A percentile compares a stretch with the other conserved stretches of the same genome.
Evolutionary conservation across 2,113 vertebrate species (phyloP).

Genomic region (Panthera uncia): DNA sequence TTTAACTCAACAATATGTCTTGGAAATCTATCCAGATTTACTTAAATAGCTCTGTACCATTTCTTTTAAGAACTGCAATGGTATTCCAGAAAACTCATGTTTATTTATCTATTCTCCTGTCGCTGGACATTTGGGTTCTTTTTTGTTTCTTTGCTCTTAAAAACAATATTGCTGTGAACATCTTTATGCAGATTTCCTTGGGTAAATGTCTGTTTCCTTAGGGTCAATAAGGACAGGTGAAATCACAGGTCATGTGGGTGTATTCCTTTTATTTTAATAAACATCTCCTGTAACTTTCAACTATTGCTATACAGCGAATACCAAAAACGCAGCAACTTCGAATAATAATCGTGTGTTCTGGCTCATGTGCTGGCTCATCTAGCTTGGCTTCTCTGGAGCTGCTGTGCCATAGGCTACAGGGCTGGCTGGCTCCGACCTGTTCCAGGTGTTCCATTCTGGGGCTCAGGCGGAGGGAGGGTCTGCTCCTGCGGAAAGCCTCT

Average conservation of each 20-base stretch:
- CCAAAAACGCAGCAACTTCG: neutral
- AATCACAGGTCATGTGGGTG: neutral
- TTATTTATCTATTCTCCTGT: neutral
- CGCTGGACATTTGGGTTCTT: neutral
- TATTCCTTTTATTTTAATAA: neutral
- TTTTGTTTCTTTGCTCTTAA: neutral
- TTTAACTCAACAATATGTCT: conserved; percentile 62
- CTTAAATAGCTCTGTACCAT: conserved; percentile 48
- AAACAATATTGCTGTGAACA: neutral
- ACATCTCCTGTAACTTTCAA: neutral
- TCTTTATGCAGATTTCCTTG: neutral
- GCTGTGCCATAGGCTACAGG: neutral
- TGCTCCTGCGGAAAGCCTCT: neutral
- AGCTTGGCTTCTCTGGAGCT: neutral
- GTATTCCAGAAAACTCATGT: neutral
- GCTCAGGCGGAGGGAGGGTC: neutral
- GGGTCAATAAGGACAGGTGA: neutral
- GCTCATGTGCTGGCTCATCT: neutral
- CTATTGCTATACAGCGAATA: neutral
- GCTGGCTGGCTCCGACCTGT: neutral
- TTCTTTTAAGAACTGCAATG: neutral
- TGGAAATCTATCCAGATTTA: conserved; percentile 56
- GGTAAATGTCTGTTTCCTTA: neutral
- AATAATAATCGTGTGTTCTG: neutral
- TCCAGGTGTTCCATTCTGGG: neutral